Percentiles rank a stretch among this genome's conserved stretches.
These are phyloP conservation scores for Acronicta leporina DNA, from an alignment of 2,888 invertebrate genomes.

Conservation along the genomic window DNA sequence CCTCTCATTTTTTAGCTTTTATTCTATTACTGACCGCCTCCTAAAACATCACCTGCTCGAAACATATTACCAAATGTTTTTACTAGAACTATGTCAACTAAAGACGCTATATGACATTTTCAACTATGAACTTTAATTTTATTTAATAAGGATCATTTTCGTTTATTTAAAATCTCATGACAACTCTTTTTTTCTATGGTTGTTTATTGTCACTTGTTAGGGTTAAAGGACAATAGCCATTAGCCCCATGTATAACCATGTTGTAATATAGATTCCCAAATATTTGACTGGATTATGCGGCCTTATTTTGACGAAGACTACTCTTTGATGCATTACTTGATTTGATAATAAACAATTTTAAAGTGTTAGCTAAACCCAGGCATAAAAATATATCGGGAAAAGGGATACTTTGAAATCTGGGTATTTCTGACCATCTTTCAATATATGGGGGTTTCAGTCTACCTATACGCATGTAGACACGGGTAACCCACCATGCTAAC, in stretches of 20 bases:
- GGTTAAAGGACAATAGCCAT: conserved; percentile 48
- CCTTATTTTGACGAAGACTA: neutral
- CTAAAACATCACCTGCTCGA: conserved; percentile 21
- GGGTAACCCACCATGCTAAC: too few species aligned
- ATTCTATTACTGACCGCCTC: conserved; percentile 7
- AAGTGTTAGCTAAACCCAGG: too few species aligned
- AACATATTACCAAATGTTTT: conserved; percentile 37
- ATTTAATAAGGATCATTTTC: conserved; percentile 16
- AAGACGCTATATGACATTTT: conserved; percentile 28
- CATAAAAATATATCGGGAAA: too few species aligned
- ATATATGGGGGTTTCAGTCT: too few species aligned
- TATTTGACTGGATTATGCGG: conserved; percentile 38
- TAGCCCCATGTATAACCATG: conserved; percentile 22
- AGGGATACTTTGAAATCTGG: too few species aligned
- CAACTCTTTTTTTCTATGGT: conserved; percentile 31
- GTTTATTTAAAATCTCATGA: conserved; percentile 47
- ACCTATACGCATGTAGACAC: too few species aligned
- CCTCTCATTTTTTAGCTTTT: neutral
- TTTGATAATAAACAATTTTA: too few species aligned
- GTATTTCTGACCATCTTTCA: too few species aligned
- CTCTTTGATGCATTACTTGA: too few species aligned
- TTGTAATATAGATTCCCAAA: conserved; percentile 13
- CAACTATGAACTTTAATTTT: conserved; percentile 19
- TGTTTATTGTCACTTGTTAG: conserved; percentile 37
- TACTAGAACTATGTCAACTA: conserved; percentile 8